Evolutionary conservation across 2,113 vertebrate species (phyloP), one percentile per base, ranked within the genome.

Genomic region (Furnarius figulus): DNA sequence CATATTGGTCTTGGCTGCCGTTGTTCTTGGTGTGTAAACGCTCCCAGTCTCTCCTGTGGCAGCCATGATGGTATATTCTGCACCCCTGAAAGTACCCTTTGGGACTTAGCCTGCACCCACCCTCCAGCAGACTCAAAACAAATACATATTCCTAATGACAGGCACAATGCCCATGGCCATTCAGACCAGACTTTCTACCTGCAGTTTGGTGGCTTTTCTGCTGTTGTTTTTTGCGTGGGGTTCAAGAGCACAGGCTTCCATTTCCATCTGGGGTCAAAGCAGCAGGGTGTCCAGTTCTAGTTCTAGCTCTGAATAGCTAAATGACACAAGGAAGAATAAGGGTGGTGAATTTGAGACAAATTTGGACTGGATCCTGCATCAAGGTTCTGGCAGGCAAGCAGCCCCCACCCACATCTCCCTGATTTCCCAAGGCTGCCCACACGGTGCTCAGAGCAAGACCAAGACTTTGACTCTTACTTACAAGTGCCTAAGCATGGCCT

Each of bases 181-280:
- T 65, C 52, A 65, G 24, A 79, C 20, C 21, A 72, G 71, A 40
- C 39, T 56, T 74, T 33, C 47, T 78, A 17, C 35, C 21, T 35
- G 18, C 21, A 56, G 33, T n/a, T 22, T 30, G 49, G 19, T 76
- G 74, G 50, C n/a, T 75, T 94, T 93, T 79, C 71, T 71, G n/a
- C 39, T 27, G 33, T 75, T 59, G 14, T 28, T 22, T 94, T 91
- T 77, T 58, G 8, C 1, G 0, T 9, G 73, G 28, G 24, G 22
- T 35, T 75, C 0, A 1, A 55, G 42, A 78, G 62, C 52, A 87
- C 73, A 67, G 16, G 16, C 24, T 78, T 72, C 1, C 0, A 47
- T 61, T 78, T 72, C 1, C 0, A 47, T 52, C 40, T 0, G 0
- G 10, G 22, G 35, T 86, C 61, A 61, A 65, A 89, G 56, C 47